A percentile compares a stretch with the other conserved stretches of the same genome.
phyloP scores from a whole-genome alignment of 2,797 vertebrate genomes.

The Crax fasciolata region DNA sequence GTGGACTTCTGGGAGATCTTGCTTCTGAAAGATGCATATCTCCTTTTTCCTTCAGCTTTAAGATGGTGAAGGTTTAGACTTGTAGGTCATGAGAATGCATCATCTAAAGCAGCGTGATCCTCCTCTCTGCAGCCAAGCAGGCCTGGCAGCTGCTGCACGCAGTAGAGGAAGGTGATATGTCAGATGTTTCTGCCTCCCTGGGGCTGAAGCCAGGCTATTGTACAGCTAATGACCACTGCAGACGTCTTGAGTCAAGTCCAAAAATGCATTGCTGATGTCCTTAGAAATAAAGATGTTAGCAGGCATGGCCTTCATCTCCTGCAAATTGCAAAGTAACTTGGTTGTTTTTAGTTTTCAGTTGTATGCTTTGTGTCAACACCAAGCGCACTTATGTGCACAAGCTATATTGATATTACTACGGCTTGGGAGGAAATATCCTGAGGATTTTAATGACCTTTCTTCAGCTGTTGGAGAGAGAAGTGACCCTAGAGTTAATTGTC shows the following conservation, averaged over 20 bases:
- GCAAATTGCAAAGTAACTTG: not conserved
- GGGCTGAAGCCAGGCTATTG: not conserved
- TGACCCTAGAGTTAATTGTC: not conserved
- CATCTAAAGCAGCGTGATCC: not conserved
- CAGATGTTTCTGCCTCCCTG: not conserved
- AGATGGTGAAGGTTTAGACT: not conserved
- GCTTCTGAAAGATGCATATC: not conserved
- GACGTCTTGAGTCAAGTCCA: fast-evolving
- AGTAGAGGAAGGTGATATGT: fast-evolving
- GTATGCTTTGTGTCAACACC: fast-evolving
- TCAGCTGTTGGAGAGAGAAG: not conserved
- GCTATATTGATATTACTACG: not conserved
- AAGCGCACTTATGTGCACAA: fast-evolving
- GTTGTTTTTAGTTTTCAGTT: not conserved
- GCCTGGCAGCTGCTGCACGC: not conserved
- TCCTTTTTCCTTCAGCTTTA: not conserved
- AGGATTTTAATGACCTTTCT: not conserved
- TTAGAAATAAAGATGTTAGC: not conserved
- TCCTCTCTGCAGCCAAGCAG: not conserved
- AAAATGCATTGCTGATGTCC: fast-evolving
- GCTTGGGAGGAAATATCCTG: not conserved
- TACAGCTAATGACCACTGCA: not conserved
- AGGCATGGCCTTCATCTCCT: too few relatives aligned
- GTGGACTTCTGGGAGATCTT: not conserved
- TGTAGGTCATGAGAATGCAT: not conserved